A percentile compares a stretch with the other conserved stretches of the same genome.
These are phyloP conservation scores for Heliocidaris tuberculata DNA, from an alignment of 35 echinoderm and acorn worm genomes.

Conservation along the genomic window DNA sequence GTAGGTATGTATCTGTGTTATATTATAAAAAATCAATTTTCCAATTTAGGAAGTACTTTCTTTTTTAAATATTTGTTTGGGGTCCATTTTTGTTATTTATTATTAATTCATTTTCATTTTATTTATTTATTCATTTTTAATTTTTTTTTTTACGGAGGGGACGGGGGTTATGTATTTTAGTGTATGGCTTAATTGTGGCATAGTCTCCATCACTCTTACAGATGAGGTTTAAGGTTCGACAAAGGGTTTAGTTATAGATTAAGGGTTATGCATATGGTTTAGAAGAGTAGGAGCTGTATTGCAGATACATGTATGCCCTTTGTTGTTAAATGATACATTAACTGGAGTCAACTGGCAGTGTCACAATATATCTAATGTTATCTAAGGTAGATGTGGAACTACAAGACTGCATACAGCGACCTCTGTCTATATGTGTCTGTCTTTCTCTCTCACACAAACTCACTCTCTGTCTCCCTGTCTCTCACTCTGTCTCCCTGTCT, in stretches of 20 bases:
- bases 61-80: too few species aligned
- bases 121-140: too few species aligned
- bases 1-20: slow-evolving; percentile 36
- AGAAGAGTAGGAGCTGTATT: too few species aligned
- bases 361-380: too few species aligned
- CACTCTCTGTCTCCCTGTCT: too few species aligned
- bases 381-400: neutral
- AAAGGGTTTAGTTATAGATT: neutral
- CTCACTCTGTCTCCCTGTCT: too few species aligned
- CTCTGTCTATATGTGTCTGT: too few species aligned
- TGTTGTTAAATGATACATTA: too few species aligned
- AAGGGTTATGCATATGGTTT: neutral
- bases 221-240: neutral
- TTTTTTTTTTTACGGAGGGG: neutral
- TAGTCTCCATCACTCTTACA: neutral
- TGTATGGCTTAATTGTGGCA: neutral
- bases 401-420: neutral
- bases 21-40: neutral
- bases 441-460: too few species aligned
- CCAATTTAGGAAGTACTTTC: neutral
- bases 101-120: neutral
- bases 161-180: neutral
- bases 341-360: too few species aligned
- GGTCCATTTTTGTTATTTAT: neutral
- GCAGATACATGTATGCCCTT: too few species aligned